Conservation (phyloP, 1,140 invertebrate genomes). For the Latrodectus geometricus region DNA sequence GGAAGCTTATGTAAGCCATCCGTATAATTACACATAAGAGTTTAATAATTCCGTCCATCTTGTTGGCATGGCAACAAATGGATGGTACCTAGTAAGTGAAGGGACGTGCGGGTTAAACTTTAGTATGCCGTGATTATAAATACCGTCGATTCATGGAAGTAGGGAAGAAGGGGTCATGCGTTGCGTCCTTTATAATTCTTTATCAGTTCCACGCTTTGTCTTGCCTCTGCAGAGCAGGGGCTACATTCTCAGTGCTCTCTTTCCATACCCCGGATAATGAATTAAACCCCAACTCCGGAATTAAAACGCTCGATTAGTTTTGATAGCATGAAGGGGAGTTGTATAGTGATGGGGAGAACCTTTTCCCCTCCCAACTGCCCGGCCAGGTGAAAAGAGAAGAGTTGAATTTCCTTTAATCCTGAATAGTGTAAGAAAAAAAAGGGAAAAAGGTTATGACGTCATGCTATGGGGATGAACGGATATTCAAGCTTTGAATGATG, state of each 20-base stretch:
- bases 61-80: slow-evolving; percentile 54
- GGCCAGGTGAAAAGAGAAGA: background rate
- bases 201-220: slow-evolving; percentile 19
- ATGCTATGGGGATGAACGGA: background rate
- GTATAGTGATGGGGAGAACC: background rate
- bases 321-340: slow-evolving; percentile 20
- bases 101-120: background rate
- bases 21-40: slow-evolving; percentile 57
- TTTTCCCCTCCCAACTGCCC: background rate
- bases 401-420: background rate
- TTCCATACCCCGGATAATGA: slow-evolving; percentile 33
- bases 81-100: slow-evolving; percentile 45
- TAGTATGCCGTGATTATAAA: slow-evolving; percentile 42
- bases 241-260: background rate
- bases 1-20: slow-evolving; percentile 39
- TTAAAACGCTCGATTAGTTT: slow-evolving; percentile 54
- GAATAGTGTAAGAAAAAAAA: background rate
- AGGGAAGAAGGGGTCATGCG: background rate
- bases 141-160: slow-evolving; percentile 6
- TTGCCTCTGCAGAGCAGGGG: background rate
- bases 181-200: slow-evolving; percentile 49
- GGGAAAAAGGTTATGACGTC: slow-evolving; percentile 12
- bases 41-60: slow-evolving; percentile 54
- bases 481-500: background rate
- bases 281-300: slow-evolving; percentile 34